Conservation (phyloP, 2,888 invertebrate genomes). For the Lycia hirtaria region DNA sequence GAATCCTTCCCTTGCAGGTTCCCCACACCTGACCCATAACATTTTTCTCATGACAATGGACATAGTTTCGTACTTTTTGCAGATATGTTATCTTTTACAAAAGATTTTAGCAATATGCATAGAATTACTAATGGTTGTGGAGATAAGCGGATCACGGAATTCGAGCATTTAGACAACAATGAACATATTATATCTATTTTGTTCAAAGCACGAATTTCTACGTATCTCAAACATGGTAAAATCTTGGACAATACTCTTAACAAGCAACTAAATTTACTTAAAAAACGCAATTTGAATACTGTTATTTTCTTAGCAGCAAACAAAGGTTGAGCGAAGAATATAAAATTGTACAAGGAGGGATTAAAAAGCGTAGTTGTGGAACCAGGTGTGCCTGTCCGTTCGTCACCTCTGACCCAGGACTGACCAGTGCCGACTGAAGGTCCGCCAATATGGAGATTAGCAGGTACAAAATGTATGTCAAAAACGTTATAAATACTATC, state of each 20-base stretch:
- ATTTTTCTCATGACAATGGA: constrained; percentile 46
- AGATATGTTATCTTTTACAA: constrained; percentile 39
- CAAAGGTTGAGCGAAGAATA: constrained; percentile 15
- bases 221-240: constrained; percentile 15
- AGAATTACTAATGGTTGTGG: constrained; percentile 42
- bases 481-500: no score
- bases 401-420: constrained; percentile 81
- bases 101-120: constrained; percentile 38
- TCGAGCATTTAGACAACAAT: constrained; percentile 25
- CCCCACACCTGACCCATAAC: constrained; percentile 56
- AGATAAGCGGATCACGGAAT: constrained; percentile 47
- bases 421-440: constrained; percentile 63
- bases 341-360: constrained; percentile 41
- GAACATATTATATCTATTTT: constrained; percentile 26
- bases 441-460: constrained; percentile 65
- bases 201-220: neutral
- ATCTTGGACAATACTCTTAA: constrained; percentile 11
- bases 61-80: constrained; percentile 38
- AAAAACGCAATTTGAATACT: constrained; percentile 36
- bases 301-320: constrained; percentile 28
- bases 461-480: constrained; percentile 41
- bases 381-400: constrained; percentile 75
- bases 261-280: neutral
- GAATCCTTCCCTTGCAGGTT: constrained; percentile 46
- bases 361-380: constrained; percentile 50